Base-by-base conservation (phyloP, 1,140 invertebrate species). In the Cardiocondyla obscurior region DNA sequence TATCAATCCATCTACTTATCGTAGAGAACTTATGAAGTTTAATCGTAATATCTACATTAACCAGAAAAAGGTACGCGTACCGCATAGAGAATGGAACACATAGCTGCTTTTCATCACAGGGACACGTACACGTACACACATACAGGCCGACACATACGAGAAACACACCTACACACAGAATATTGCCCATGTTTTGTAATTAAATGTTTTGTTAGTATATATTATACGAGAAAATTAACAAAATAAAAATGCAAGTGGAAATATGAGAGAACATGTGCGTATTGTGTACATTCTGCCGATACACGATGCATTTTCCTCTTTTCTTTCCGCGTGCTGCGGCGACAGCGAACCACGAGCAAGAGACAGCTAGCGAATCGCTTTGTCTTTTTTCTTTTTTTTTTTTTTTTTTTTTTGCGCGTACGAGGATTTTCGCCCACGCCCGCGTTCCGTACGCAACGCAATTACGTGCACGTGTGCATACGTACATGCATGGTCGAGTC, bases 191-290 rank as follows among this genome's bases (percentile, higher is more conserved):
- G 89, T 92, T 92, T 92, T 92, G 90, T 92, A 92, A 91, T 92
- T 92, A 90, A 91, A 92, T 91, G 90, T 92, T 92, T 92, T 92
- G 90, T 92, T 92, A 91, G 91, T 92, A 92, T 92, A 92, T 92
- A 92, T 92, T 92, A 92, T 90, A 91, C 89, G 89, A 92, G 85
- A 90, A 62, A 88, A 91, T 90, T 91, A 91, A 92, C 90, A 90
- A 88, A 92, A 92, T 92, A 91, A 92, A 90, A 90, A 90, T 87
- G 90, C 83, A 87, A 89, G 82, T 91, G 86, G 81, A 91, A 90
- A 81, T 79, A 87, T 83, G 69, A 83, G 19, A 64, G 74, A 79
- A 53, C 33, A 58, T 74, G 51, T 76, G 49, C 36, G 64, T 69
- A 33, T 77, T 73, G 44, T 79, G 14, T n/a, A 42, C 46, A 79